These are phyloP conservation scores for Muricea muricata DNA, from an alignment of 92 coral and sea anemone species.

Conservation along the genomic window DNA sequence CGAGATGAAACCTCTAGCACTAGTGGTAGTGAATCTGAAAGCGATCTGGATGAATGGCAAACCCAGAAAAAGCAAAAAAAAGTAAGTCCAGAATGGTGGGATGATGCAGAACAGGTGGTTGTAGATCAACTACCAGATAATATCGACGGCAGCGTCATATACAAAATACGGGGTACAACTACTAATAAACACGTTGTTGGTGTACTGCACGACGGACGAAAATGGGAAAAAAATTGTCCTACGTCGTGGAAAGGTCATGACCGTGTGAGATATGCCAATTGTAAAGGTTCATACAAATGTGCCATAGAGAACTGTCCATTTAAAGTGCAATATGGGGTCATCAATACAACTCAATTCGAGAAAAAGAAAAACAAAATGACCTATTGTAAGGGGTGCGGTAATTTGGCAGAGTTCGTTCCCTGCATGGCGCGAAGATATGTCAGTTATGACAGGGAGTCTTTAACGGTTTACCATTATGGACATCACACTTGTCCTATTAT, in stretches of 20 bases:
- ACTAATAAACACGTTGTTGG: neutral
- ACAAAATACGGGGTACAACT: slow-evolving; percentile 13
- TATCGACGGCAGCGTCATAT: slow-evolving; percentile 63
- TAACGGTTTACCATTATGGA: slow-evolving; percentile 63
- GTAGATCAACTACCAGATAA: slow-evolving; percentile 63
- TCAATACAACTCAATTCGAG: slow-evolving; percentile 64
- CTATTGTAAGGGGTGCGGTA: slow-evolving; percentile 61
- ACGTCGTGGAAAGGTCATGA: slow-evolving; percentile 61
- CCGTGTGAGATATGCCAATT: slow-evolving; percentile 64
- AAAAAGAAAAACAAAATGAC: slow-evolving; percentile 35
- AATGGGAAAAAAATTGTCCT: slow-evolving; percentile 71
- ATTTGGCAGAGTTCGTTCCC: slow-evolving; percentile 40
- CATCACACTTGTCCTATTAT: slow-evolving; percentile 69
- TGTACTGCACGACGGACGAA: slow-evolving; percentile 48
- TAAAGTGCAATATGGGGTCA: slow-evolving; percentile 62
- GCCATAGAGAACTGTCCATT: slow-evolving; percentile 53
- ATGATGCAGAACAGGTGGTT: neutral
- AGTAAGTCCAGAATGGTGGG: slow-evolving; percentile 38
- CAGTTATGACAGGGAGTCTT: slow-evolving; percentile 39
- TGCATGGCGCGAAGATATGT: slow-evolving; percentile 66
- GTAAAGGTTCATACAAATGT: slow-evolving; percentile 64
- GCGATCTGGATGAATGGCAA: neutral
- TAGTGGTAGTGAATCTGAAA: neutral
- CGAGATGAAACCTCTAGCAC: no score
- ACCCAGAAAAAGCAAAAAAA: slow-evolving; percentile 40